Conservation (phyloP, 2,797 vertebrate genomes). For the Gadopsis bispinosus region DNA sequence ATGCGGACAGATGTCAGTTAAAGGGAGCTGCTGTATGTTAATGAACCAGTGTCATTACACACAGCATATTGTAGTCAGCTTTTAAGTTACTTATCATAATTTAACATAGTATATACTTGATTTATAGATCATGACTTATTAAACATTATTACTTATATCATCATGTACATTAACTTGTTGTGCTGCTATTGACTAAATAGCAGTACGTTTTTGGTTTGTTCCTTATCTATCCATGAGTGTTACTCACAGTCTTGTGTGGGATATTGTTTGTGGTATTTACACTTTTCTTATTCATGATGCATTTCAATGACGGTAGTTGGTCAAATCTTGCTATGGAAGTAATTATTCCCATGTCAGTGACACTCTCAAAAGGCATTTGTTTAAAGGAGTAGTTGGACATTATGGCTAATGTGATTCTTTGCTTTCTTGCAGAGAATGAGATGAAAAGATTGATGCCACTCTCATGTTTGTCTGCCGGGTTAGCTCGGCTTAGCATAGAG, state of each 20-base stretch:
- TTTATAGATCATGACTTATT: background rate
- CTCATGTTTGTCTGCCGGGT: too few species aligned
- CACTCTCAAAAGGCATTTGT: background rate
- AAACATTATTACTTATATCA: too few species aligned
- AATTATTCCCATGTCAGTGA: background rate
- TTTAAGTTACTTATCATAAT: background rate
- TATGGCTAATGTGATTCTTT: too few species aligned
- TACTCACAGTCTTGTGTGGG: too few species aligned
- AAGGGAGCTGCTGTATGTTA: background rate
- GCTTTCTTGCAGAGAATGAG: too few species aligned
- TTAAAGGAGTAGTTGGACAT: too few species aligned
- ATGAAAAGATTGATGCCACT: too few species aligned
- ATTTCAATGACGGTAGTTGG: too few species aligned
- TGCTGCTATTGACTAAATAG: background rate
- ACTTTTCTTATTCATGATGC: background rate
- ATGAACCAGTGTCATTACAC: background rate
- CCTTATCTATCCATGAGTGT: too few species aligned
- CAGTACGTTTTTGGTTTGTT: background rate
- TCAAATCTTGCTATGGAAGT: too few species aligned
- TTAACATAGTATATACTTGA: background rate
- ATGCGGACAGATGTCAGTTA: conserved; percentile 14
- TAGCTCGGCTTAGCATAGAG: too few species aligned
- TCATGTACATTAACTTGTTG: background rate
- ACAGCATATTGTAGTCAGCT: background rate
- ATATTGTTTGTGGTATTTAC: background rate